A percentile compares a stretch with the other conserved stretches of the same genome.
phyloP scores from a whole-genome alignment of 2,888 invertebrate genomes.

The Alviniconcha strummeri region DNA sequence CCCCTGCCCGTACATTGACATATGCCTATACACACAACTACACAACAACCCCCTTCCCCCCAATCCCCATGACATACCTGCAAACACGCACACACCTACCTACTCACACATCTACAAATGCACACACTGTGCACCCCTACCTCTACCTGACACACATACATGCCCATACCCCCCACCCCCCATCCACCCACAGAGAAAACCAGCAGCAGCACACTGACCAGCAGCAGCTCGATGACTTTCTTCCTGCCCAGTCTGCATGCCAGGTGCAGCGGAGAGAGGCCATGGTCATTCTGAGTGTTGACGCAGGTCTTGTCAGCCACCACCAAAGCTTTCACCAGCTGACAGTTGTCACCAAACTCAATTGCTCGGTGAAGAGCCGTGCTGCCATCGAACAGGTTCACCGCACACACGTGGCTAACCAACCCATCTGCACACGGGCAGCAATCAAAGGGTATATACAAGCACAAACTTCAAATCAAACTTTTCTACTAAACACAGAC shows the following conservation, averaged over 20 bases:
- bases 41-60: neutral
- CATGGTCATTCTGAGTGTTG: constrained; percentile 64
- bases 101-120: neutral
- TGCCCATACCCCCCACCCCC: too few species aligned
- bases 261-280: constrained; percentile 63
- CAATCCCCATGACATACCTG: neutral
- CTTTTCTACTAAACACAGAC: neutral
- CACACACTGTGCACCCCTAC: too few species aligned
- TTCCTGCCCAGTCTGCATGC: constrained; percentile 61
- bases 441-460: neutral
- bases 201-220: constrained; percentile 49
- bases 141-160: too few species aligned
- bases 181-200: too few species aligned
- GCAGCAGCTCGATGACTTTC: constrained; percentile 56
- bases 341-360: constrained; percentile 57
- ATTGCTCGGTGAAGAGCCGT: constrained; percentile 62
- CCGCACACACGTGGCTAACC: constrained; percentile 68
- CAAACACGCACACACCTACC: neutral
- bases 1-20: neutral
- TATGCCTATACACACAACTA: neutral
- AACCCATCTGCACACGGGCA: constrained; percentile 53
- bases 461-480: neutral
- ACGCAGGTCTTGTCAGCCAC: constrained; percentile 55
- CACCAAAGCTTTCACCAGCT: constrained; percentile 51
- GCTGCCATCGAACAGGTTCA: constrained; percentile 60